These are phyloP conservation scores for Aix galericulata DNA, from an alignment of 2,113 vertebrate genomes.

Conservation along the genomic window DNA sequence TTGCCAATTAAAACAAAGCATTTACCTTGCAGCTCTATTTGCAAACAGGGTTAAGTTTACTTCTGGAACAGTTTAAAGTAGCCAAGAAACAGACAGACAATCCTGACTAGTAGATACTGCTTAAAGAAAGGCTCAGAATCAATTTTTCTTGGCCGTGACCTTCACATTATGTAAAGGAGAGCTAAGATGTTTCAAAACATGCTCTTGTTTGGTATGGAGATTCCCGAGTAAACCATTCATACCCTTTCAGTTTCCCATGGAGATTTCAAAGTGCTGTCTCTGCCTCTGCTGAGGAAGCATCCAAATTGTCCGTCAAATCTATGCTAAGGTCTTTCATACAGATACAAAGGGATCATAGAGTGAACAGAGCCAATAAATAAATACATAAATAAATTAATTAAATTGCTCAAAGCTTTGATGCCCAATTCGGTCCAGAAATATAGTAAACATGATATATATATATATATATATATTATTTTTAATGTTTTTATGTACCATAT, in stretches of 20 bases:
- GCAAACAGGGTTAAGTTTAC: background rate
- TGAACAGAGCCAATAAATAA: background rate
- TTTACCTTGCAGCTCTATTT: slow-evolving; percentile 7
- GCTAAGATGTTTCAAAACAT: background rate
- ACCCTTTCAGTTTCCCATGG: background rate
- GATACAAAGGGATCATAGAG: background rate
- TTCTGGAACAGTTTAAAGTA: background rate
- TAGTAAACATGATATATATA: background rate
- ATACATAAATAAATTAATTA: too few relatives aligned
- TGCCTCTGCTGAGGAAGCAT: background rate
- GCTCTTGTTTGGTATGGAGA: background rate
- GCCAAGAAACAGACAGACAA: background rate
- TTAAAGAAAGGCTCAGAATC: background rate
- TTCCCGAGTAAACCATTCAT: background rate
- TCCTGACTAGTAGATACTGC: background rate
- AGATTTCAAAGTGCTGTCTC: background rate
- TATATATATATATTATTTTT: too few relatives aligned
- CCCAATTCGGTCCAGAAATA: background rate
- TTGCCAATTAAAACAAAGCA: background rate
- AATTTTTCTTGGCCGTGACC: background rate
- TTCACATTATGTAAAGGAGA: background rate
- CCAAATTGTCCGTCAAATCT: background rate
- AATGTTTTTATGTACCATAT: background rate
- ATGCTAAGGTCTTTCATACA: background rate
- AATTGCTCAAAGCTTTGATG: background rate